phyloP scores from a whole-genome alignment of 2,888 invertebrate genomes.

The Balanococcus diminutus region DNA sequence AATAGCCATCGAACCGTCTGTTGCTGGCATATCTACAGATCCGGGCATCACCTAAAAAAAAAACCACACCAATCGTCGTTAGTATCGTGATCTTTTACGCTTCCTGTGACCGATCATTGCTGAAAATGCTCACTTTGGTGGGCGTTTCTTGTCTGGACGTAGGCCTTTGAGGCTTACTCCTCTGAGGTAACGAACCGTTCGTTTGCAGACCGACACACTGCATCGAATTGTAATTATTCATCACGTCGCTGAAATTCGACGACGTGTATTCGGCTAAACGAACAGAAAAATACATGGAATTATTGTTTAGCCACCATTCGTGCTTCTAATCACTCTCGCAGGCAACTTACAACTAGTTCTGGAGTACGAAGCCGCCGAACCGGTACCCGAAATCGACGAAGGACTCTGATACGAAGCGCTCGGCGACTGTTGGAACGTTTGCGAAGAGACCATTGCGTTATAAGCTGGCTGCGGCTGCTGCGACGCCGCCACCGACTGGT shows the following conservation, averaged over 20 bases:
- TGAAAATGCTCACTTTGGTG: constrained; percentile 26
- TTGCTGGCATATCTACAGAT: constrained; percentile 41
- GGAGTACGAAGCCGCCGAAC: constrained; percentile 42
- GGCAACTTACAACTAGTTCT: constrained; percentile 39
- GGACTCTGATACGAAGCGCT: constrained; percentile 41
- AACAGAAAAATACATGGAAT: too few species aligned
- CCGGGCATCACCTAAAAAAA: constrained; percentile 33
- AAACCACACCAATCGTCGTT: background rate
- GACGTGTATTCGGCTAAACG: constrained; percentile 50
- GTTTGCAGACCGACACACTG: constrained; percentile 41
- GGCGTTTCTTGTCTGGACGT: constrained; percentile 50
- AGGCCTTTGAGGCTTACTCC: constrained; percentile 49
- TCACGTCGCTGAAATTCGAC: constrained; percentile 52
- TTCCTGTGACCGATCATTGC: too few species aligned
- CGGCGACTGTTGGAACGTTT: constrained; percentile 52
- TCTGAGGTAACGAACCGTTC: constrained; percentile 46
- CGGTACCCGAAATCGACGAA: constrained; percentile 44
- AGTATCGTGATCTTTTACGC: background rate
- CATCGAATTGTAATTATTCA: constrained; percentile 53
- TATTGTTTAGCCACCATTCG: too few species aligned
- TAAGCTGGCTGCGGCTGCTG: constrained; percentile 6
- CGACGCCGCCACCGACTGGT: constrained; percentile 41
- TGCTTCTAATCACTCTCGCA: background rate
- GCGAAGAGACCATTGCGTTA: constrained; percentile 42
- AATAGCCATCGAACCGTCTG: constrained; percentile 46